Evolutionary conservation across 2,797 vertebrate species (phyloP).

Genomic region (Remorina albescens): DNA sequence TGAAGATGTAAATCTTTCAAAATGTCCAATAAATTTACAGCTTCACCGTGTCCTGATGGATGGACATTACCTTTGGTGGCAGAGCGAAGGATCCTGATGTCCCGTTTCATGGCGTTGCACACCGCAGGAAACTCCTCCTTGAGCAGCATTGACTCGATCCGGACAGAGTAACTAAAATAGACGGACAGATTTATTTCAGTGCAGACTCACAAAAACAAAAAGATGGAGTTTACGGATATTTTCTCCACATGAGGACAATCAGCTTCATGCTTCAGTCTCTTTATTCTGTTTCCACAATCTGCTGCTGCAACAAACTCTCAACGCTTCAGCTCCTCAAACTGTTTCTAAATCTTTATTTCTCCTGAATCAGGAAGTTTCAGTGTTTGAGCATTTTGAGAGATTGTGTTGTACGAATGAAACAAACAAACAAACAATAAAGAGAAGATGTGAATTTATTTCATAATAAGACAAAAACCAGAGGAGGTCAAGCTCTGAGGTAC

Average conservation of each 20-base stretch:
- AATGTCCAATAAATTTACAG: too few relatives aligned
- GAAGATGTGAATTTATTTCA: too few relatives aligned
- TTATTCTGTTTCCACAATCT: constrained; percentile 5
- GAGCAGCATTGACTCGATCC: constrained; percentile 92
- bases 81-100: constrained; percentile 84
- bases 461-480: too few relatives aligned
- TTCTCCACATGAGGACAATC: background rate
- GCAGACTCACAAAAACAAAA: background rate
- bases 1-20: too few relatives aligned
- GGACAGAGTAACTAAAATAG: constrained; percentile 85
- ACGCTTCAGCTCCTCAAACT: background rate
- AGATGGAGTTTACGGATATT: too few relatives aligned
- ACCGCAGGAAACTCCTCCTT: constrained; percentile 90
- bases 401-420: too few relatives aligned
- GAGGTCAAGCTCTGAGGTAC: too few relatives aligned
- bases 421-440: too few relatives aligned
- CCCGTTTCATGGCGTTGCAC: constrained; percentile 81
- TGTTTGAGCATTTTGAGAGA: too few relatives aligned
- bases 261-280: background rate
- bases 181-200: background rate
- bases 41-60: too few relatives aligned
- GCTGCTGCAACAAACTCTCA: background rate
- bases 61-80: constrained; percentile 85
- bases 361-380: background rate
- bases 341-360: background rate